Evolutionary conservation across 2,888 invertebrate genomes (phyloP), one percentile per base, ranked within the genome.

Genomic region (Anthophora plumipes): DNA sequence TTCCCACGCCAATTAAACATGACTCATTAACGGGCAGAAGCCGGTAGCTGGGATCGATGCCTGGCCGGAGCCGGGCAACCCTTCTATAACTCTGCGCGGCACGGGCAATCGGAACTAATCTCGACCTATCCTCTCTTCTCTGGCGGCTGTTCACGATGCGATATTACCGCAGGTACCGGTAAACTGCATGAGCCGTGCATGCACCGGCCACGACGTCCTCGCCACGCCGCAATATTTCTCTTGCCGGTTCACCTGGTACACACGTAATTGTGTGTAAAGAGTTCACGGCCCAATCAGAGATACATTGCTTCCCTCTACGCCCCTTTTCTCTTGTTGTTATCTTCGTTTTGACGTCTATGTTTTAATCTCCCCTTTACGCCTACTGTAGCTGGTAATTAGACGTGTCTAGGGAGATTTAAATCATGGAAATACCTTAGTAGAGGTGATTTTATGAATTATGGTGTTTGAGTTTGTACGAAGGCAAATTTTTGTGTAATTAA

Each of bases 1-100:
- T 93, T 93, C 93, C 93, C 93, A 93, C 93, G 93, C 93, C 93
- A 93, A 93, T 93, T 93, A 93, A 93, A 93, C 93, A 93, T 93
- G 93, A 93, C 93, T 93, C 93, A 93, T 93, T 93, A 93, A 93
- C 93, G 92, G 92, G 89, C 90, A 90, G 91, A 89, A 90, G 90
- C 85, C 89, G 91, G 90, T 90, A 91, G 90, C 89, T 85, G 86
- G 91, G 91, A 92, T 91, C 91, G 92, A 92, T 91, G 91, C 88
- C 89, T 87, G 85, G 87, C 86, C 86, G 83, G 75, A 81, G 68
- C 69, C 75, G 74, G 82, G 77, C 85, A 82, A 83, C 89, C 87
- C 88, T 90, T 88, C 89, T 89, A 90, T 90, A 90, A 91, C 87
- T 90, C 89, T 85, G 85, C 77, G 75, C 69, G 67, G 85, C 83